Evolutionary conservation across 2,113 vertebrate genomes (phyloP), one percentile per base, ranked within the genome.

Genomic region (Accipiter virgatus): DNA sequence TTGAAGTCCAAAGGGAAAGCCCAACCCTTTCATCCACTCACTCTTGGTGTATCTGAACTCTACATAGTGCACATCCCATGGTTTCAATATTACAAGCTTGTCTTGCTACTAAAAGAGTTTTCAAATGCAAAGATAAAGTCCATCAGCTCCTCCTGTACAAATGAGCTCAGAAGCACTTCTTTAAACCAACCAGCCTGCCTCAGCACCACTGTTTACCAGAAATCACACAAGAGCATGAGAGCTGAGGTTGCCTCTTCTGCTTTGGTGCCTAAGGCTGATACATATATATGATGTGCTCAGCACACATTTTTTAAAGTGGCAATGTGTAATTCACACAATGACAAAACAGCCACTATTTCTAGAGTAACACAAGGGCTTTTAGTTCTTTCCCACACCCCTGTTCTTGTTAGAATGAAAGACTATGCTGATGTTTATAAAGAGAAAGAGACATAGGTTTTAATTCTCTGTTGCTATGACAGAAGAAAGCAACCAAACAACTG

Each of bases 71-170:
- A 25, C 2, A 45, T 38, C 43, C 32, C 2, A 0, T 12, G 9
- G 67, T 50, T 80, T 70, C 40, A 48, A 20, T n/a, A 72, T 48
- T 50, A 81, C 16, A 80, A 53, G 70, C 53, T 48, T 67, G 42
- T 18, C 40, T 67, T 5, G 0, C 61, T 66, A 48, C 31, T 48
- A 38, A 52, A 48, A 48, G 4, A 63, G 66, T 70, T 94, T 59
- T n/a, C 31, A 56, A 89, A 94, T 74, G 34, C n/a, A 77, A 88
- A 88, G 29, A 36, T 72, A 23, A 94, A 86, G 16, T n/a, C 36
- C 26, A 52, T 18, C 77, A 81, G 38, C 67, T 67, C 84, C 67
- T 73, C 59, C 48, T 47, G 16, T 43, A 84, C 20, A 42, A 81
- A 81, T 13, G 27, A 27, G 47, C 42, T 79, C 50, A 81, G 31